Evolutionary conservation across 2,797 vertebrate genomes (phyloP).

Genomic region (Cuculus canorus): DNA sequence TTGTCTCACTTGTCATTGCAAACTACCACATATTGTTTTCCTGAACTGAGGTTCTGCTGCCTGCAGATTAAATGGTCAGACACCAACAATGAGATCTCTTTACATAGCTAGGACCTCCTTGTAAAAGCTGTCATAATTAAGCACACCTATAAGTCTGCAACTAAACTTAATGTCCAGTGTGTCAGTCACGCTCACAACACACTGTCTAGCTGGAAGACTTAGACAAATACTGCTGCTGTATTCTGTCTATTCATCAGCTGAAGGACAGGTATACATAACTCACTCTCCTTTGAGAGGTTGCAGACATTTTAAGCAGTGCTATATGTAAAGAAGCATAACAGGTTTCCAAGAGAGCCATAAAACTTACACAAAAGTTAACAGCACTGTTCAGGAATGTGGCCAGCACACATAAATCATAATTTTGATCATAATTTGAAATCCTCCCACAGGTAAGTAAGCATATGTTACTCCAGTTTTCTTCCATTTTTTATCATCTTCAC

Average conservation of each 20-base stretch:
- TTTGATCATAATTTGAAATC: neutral
- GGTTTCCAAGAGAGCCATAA: neutral
- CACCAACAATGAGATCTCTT: neutral
- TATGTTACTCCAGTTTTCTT: neutral
- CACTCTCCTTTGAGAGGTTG: neutral
- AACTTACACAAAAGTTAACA: neutral
- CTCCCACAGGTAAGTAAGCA: neutral
- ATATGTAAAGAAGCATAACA: neutral
- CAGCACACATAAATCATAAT: neutral
- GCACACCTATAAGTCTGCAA: neutral
- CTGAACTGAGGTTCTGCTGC: neutral
- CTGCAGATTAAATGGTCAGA: neutral
- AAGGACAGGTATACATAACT: neutral
- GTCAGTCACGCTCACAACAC: neutral
- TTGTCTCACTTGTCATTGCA: neutral
- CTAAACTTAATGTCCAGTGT: neutral
- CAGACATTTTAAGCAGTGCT: neutral
- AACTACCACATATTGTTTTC: neutral
- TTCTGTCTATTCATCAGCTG: neutral
- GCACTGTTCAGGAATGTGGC: neutral
- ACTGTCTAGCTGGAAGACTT: neutral
- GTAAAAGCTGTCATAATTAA: neutral
- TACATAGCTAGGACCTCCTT: neutral
- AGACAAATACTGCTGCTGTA: neutral
- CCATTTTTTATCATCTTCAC: neutral